A percentile compares a stretch with the other conserved stretches of the same genome.
Conservation (phyloP, 2,797 vertebrate genomes). For the Anas bahamensis region DNA sequence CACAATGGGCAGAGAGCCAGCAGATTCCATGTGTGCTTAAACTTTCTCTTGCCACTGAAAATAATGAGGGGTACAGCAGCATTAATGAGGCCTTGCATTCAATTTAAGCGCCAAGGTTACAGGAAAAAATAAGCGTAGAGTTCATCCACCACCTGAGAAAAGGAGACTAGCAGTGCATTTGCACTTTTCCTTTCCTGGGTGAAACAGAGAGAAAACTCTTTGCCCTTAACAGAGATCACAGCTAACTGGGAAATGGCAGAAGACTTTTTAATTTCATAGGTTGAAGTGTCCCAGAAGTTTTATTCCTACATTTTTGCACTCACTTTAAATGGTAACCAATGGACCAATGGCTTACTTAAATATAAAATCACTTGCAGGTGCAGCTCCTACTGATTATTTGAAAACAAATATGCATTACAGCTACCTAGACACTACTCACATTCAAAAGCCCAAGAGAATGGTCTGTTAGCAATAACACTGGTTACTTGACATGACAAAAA, state of each 20-base stretch:
- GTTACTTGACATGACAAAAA: background rate
- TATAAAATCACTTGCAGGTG: background rate
- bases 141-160: background rate
- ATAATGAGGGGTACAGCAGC: background rate
- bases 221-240: background rate
- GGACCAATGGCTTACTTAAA: background rate
- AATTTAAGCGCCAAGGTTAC: background rate
- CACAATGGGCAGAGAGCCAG: background rate
- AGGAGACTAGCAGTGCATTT: background rate
- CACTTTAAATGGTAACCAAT: background rate
- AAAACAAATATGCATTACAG: background rate
- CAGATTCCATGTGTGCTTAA: background rate
- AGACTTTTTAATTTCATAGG: background rate
- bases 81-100: background rate
- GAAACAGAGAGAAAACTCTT: background rate
- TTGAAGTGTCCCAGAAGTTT: background rate
- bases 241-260: background rate
- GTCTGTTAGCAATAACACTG: background rate
- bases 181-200: background rate
- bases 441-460: background rate
- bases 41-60: conserved; percentile 6
- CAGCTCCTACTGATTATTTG: background rate
- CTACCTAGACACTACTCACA: background rate
- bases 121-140: background rate
- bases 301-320: background rate